Conservation (phyloP, 2,797 vertebrate genomes). For the Denticeps clupeoides region DNA sequence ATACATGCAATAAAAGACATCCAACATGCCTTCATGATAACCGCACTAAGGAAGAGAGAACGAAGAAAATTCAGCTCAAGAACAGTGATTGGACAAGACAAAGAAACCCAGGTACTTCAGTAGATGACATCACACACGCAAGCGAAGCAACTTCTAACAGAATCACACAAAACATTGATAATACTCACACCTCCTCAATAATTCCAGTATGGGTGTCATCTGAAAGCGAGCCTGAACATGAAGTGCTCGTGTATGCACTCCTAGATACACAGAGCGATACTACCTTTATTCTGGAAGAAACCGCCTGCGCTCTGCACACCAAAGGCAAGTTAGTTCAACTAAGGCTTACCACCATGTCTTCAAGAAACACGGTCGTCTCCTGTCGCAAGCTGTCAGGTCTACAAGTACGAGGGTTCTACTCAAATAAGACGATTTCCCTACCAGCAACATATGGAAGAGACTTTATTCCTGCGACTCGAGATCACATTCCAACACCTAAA, state of each 20-base stretch:
- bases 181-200: neutral
- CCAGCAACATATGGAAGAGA: constrained; percentile 15
- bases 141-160: no score
- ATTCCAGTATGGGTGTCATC: constrained; percentile 4
- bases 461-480: constrained; percentile 9
- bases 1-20: constrained; percentile 1
- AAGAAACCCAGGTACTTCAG: no score
- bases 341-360: constrained; percentile 14
- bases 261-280: constrained; percentile 29
- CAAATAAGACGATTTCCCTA: constrained; percentile 14
- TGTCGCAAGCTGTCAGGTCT: constrained; percentile 11
- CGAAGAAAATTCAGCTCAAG: neutral
- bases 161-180: no score
- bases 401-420: constrained; percentile 20
- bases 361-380: constrained; percentile 14
- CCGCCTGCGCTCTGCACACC: constrained; percentile 3
- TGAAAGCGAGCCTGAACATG: no score
- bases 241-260: no score
- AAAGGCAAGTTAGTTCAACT: constrained; percentile 15
- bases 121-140: no score
- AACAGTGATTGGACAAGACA: no score
- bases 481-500: constrained; percentile 7
- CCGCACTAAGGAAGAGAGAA: neutral
- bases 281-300: constrained; percentile 21
- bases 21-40: constrained; percentile 6